Percentiles rank a stretch among this genome's conserved stretches.
Evolutionary conservation across 2,113 vertebrate species (phyloP).

Genomic region (Daphoenositta chrysoptera): DNA sequence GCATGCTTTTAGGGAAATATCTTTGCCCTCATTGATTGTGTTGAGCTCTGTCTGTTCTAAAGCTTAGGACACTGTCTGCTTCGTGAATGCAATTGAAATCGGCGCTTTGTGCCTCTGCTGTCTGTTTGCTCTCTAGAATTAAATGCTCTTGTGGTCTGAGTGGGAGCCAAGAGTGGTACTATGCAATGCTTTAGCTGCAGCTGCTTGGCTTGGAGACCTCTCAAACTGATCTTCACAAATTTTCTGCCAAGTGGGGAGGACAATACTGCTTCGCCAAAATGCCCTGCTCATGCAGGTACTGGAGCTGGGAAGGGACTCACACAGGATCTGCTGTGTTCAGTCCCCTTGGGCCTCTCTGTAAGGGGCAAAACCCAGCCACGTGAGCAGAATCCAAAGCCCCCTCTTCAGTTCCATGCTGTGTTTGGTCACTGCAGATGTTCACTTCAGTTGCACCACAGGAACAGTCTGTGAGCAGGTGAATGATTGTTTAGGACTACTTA

Average conservation of each 20-base stretch:
- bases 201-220: neutral
- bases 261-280: rapidly evolving
- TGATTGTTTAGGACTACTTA: neutral
- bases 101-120: neutral
- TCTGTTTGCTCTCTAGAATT: neutral
- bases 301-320: neutral
- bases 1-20: neutral
- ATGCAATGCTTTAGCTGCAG: neutral
- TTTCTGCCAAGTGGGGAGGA: neutral
- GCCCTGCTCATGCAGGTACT: neutral
- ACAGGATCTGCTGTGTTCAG: neutral
- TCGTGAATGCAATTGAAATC: neutral
- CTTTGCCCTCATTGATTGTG: neutral
- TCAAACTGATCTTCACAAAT: neutral
- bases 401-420: neutral
- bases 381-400: neutral
- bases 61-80: neutral
- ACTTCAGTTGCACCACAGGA: neutral
- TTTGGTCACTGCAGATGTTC: neutral
- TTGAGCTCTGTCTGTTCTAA: neutral
- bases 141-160: neutral
- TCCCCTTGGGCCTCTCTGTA: neutral
- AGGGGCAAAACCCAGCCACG: neutral
- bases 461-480: neutral
- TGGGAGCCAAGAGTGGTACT: neutral